Evolutionary conservation across 2,113 vertebrate species (phyloP).

Genomic region (Notarius lentiginosus): DNA sequence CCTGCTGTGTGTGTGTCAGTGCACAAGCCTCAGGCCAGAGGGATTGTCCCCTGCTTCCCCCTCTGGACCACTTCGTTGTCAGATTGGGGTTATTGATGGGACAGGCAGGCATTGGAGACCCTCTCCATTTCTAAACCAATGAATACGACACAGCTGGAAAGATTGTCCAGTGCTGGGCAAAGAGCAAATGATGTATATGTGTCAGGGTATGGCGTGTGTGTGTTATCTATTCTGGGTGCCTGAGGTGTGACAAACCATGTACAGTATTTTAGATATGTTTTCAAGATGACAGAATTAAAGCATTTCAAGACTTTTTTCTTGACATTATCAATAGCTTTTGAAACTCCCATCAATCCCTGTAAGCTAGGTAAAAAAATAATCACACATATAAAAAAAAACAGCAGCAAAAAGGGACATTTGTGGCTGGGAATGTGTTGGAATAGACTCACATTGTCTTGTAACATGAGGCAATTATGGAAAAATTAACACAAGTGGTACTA

Average conservation of each 20-base stretch:
- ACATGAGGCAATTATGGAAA: background rate
- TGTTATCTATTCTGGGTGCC: background rate
- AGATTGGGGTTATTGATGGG: conserved; percentile 69
- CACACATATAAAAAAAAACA: background rate
- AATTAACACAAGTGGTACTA: background rate
- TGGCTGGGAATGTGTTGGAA: background rate
- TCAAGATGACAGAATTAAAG: background rate
- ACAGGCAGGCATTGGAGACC: conserved; percentile 58
- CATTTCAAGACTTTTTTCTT: background rate
- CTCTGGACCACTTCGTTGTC: conserved; percentile 65
- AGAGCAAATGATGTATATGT: conserved; percentile 24
- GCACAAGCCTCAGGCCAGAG: conserved; percentile 63
- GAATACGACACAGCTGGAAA: conserved; percentile 60
- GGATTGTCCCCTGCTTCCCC: conserved; percentile 42
- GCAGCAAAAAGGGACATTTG: background rate
- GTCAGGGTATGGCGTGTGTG: background rate
- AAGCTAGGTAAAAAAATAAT: background rate
- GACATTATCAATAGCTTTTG: background rate
- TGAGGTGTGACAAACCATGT: background rate
- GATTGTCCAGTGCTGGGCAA: conserved; percentile 22
- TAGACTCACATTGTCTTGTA: background rate
- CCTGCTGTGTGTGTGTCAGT: conserved; percentile 46
- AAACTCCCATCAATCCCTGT: background rate
- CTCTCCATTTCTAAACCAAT: conserved; percentile 53
- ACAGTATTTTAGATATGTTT: background rate